These are phyloP conservation scores for Theocolax elegans DNA, from an alignment of 1,140 invertebrate genomes.

Conservation along the genomic window DNA sequence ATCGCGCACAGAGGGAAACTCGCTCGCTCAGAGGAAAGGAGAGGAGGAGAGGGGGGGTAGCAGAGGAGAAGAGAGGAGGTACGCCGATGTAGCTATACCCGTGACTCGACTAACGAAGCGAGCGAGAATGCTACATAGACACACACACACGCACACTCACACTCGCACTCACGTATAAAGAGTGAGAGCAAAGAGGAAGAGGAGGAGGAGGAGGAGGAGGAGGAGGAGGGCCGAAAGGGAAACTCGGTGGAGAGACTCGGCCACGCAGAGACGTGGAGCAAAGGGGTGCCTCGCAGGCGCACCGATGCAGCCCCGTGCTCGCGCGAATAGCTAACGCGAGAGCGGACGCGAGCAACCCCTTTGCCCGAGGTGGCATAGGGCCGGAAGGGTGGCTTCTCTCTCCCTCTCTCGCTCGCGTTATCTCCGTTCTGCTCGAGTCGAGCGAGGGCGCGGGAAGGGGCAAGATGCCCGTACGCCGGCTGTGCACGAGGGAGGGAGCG, in stretches of 20 bases:
- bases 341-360: slow-evolving; percentile 25
- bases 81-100: not conserved
- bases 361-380: slow-evolving; percentile 29
- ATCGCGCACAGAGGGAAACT: not conserved
- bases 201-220: too few relatives aligned
- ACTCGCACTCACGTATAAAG: not conserved
- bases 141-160: not conserved
- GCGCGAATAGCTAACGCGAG: slow-evolving; percentile 33
- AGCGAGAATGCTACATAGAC: not conserved
- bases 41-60: not conserved
- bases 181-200: too few relatives aligned
- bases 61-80: not conserved
- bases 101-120: too few relatives aligned
- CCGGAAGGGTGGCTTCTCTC: slow-evolving; percentile 28
- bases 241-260: too few relatives aligned
- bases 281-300: too few relatives aligned
- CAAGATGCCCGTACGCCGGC: not conserved
- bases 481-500: slow-evolving; percentile 28
- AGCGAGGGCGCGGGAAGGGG: not conserved
- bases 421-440: not conserved
- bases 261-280: not conserved
- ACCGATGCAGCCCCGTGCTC: too few relatives aligned
- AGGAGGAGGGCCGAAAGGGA: too few relatives aligned
- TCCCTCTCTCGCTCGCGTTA: not conserved
- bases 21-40: not conserved